Conservation (phyloP, 2,113 vertebrate species). For the Rhinichthys klamathensis region DNA sequence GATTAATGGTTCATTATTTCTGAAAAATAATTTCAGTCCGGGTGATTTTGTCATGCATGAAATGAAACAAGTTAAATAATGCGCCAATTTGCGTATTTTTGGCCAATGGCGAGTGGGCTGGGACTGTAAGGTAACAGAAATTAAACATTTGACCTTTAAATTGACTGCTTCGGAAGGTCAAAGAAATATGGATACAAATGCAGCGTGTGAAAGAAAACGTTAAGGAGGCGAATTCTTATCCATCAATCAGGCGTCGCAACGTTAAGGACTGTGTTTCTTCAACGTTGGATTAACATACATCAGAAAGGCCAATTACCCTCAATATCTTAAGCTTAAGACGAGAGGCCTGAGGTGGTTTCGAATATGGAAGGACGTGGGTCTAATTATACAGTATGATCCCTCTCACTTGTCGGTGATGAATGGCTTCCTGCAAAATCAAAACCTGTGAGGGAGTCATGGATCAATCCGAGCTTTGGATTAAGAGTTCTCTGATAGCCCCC, state of each 20-base stretch:
- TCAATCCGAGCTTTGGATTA: slow-evolving; percentile 75
- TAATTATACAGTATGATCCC: slow-evolving; percentile 72
- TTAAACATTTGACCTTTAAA: neutral
- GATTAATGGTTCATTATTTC: slow-evolving; percentile 25
- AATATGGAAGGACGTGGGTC: slow-evolving; percentile 70
- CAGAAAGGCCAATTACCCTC: slow-evolving; percentile 50
- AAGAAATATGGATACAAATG: neutral
- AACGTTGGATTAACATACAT: slow-evolving; percentile 43
- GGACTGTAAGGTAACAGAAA: neutral
- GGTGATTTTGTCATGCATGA: slow-evolving; percentile 11
- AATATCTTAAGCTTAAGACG: slow-evolving; percentile 34
- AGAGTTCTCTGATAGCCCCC: slow-evolving; percentile 68
- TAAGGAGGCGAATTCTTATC: neutral
- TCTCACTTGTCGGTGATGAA: slow-evolving; percentile 66
- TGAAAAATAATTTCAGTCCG: neutral
- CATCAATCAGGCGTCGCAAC: neutral
- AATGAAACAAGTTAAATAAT: slow-evolving; percentile 9
- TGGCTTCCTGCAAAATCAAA: slow-evolving; percentile 61
- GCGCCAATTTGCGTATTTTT: neutral
- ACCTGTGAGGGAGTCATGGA: slow-evolving; percentile 67
- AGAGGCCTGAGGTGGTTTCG: slow-evolving; percentile 61
- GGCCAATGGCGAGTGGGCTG: neutral
- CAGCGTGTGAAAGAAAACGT: neutral
- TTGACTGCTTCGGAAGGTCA: neutral
- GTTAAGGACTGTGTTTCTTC: slow-evolving; percentile 8